These are phyloP conservation scores for Oryzias melastigma DNA, from an alignment of 2,113 vertebrate species.

Conservation along the genomic window DNA sequence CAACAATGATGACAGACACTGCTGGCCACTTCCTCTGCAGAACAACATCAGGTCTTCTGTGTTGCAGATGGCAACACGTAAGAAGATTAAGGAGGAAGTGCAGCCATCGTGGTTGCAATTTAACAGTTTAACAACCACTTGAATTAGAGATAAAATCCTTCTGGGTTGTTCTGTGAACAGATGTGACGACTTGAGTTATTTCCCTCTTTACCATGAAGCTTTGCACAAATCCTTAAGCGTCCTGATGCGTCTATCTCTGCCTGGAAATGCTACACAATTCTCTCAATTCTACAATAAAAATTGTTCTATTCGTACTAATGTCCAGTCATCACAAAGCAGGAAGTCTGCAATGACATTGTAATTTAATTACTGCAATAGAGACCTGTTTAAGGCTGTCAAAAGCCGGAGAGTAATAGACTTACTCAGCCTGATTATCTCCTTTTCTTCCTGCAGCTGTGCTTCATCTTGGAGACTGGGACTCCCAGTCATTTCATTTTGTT, in stretches of 20 bases:
- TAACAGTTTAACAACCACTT: conserved; percentile 90
- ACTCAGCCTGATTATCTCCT: conserved; percentile 52
- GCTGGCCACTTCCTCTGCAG: conserved; percentile 54
- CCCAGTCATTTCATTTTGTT: conserved; percentile 42
- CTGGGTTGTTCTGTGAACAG: conserved; percentile 85
- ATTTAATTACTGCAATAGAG: conserved; percentile 85
- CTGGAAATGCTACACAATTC: conserved; percentile 86
- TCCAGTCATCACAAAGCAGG: conserved; percentile 73
- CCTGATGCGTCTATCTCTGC: conserved; percentile 82
- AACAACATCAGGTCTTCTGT: conserved; percentile 45
- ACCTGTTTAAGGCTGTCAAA: conserved; percentile 51
- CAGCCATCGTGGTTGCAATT: conserved; percentile 77
- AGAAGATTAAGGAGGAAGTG: conserved; percentile 71
- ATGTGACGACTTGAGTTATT: conserved; percentile 97
- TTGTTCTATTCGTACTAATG: conserved; percentile 60
- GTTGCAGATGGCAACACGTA: conserved; percentile 66
- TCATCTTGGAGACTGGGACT: conserved; percentile 45
- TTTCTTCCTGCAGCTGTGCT: conserved; percentile 38
- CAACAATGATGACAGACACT: conserved; percentile 54
- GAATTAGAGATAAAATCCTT: conserved; percentile 89
- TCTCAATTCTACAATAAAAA: conserved; percentile 78
- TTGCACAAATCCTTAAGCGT: conserved; percentile 87
- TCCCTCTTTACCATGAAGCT: conserved; percentile 86
- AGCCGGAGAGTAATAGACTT: conserved; percentile 43
- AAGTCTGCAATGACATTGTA: conserved; percentile 80